phyloP scores from a whole-genome alignment of 2,888 invertebrate genomes.

The Prosopocoilus inquinatus region DNA sequence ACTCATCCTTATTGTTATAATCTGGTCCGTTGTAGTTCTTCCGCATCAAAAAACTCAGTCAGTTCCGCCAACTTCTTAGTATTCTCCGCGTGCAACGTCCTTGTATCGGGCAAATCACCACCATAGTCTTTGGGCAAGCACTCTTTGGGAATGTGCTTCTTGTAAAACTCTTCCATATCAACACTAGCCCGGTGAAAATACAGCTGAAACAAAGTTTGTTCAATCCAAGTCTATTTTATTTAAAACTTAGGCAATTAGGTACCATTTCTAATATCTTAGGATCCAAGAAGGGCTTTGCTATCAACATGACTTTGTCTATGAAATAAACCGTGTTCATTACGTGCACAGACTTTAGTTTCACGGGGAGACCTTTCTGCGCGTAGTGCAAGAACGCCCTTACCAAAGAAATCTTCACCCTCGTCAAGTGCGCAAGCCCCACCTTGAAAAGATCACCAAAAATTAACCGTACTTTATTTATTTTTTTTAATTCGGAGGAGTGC shows the following conservation, averaged over 20 bases:
- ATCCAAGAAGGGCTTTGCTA: slow-evolving; percentile 53
- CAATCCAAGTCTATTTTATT: too few species aligned
- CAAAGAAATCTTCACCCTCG: slow-evolving; percentile 34
- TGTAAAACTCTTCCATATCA: slow-evolving; percentile 57
- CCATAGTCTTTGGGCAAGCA: slow-evolving; percentile 63
- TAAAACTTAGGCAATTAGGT: too few species aligned
- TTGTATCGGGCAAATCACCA: slow-evolving; percentile 54
- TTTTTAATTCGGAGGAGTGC: too few species aligned
- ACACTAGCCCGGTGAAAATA: slow-evolving; percentile 60
- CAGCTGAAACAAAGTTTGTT: slow-evolving; percentile 52
- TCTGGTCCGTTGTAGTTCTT: slow-evolving; percentile 31
- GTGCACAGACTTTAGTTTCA: slow-evolving; percentile 65
- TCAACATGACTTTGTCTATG: slow-evolving; percentile 51
- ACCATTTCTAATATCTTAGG: slow-evolving; percentile 50
- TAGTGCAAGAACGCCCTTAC: slow-evolving; percentile 65
- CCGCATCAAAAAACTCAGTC: slow-evolving; percentile 35
- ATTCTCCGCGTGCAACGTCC: slow-evolving; percentile 36
- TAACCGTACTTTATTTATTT: too few species aligned
- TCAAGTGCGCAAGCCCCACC: slow-evolving; percentile 37
- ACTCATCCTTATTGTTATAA: too few species aligned
- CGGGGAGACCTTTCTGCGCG: slow-evolving; percentile 67
- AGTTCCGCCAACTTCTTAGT: slow-evolving; percentile 35
- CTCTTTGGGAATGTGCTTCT: slow-evolving; percentile 57
- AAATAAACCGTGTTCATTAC: slow-evolving; percentile 59
- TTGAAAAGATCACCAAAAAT: slow-evolving; percentile 13